These are phyloP conservation scores for Phacellophora camtschatica DNA, from an alignment of 30 jellyfish, hydroid and myxozoan genomes.

Conservation along the genomic window DNA sequence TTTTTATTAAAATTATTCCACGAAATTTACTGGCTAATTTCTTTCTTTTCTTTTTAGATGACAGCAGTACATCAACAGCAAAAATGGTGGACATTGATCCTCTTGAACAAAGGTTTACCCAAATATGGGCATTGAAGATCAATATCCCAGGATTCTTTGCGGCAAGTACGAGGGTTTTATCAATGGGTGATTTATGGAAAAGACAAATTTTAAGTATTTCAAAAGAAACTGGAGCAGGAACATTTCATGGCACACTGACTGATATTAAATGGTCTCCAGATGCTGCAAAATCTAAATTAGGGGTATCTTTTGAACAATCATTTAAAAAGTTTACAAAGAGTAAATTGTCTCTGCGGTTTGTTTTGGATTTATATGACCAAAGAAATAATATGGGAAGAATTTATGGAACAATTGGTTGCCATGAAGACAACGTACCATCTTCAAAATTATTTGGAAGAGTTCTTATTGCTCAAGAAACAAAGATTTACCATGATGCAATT, in stretches of 20 bases:
- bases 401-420: conserved; percentile 58
- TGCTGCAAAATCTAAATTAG: neutral
- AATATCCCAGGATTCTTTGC: neutral
- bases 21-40: no score
- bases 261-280: neutral
- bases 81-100: conserved; percentile 67
- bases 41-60: neutral
- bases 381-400: conserved; percentile 15
- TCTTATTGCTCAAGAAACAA: neutral
- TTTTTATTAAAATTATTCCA: no score
- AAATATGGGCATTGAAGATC: conserved; percentile 41
- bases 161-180: conserved; percentile 16
- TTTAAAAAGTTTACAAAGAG: neutral
- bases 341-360: conserved; percentile 18
- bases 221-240: neutral
- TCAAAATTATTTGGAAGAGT: conserved; percentile 13
- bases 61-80: neutral
- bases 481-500: neutral
- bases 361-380: neutral
- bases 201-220: neutral
- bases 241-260: conserved; percentile 21
- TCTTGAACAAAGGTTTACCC: conserved; percentile 13
- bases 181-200: conserved; percentile 23
- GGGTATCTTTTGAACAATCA: neutral
- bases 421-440: conserved; percentile 9